Conservation (phyloP, 2,113 vertebrate species). For the Acinonyx jubatus region DNA sequence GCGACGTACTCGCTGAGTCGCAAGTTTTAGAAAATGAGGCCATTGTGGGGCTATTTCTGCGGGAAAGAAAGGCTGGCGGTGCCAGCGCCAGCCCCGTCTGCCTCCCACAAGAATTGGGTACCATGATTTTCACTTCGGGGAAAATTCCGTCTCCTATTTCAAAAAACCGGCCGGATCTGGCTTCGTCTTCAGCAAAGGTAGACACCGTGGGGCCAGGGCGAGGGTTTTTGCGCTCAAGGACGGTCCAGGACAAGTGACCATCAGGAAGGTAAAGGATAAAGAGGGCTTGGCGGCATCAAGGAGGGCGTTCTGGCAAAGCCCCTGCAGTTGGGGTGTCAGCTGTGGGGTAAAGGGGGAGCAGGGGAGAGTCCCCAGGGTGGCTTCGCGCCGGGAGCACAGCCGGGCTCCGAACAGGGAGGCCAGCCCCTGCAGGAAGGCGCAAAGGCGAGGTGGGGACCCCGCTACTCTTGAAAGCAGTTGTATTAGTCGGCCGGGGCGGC, state of each 20-base stretch:
- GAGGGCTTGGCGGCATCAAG: background rate
- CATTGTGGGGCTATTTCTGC: constrained; percentile 75
- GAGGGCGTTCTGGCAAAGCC: background rate
- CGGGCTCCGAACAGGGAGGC: background rate
- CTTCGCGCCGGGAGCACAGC: background rate
- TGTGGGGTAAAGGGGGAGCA: background rate
- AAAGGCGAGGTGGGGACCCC: background rate
- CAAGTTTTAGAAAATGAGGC: constrained; percentile 77
- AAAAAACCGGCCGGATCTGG: constrained; percentile 64
- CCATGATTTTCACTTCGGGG: constrained; percentile 73
- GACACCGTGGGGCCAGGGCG: background rate
- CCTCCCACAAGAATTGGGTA: constrained; percentile 74
- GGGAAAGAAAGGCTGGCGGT: constrained; percentile 31
- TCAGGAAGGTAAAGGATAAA: background rate
- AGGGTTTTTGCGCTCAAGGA: constrained; percentile 19
- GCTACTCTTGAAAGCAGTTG: background rate
- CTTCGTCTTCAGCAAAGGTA: background rate
- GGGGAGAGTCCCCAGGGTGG: background rate
- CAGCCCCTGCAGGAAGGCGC: background rate
- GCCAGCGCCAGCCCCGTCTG: constrained; percentile 41
- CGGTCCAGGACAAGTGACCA: background rate
- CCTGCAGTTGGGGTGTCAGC: no score
- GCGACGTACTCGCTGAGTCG: constrained; percentile 71
- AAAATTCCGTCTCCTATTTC: constrained; percentile 75
- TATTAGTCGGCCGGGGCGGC: background rate